Base-by-base conservation (phyloP, 2,888 invertebrate species). In the Melanargia galathea region DNA sequence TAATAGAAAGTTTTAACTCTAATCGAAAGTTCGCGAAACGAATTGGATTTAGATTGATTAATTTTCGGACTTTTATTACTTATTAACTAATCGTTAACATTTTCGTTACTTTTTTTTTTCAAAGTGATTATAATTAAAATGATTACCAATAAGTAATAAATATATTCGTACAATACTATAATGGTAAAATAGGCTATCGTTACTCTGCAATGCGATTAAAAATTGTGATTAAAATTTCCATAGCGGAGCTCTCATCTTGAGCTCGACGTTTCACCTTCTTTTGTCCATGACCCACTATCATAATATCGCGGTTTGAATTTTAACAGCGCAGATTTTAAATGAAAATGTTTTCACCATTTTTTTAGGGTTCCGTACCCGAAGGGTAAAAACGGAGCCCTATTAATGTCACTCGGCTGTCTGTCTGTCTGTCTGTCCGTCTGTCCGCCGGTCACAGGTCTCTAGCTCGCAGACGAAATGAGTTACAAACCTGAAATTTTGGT, bases 201-300 rank as follows among this genome's bases (percentile, higher is more conserved):
- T 49, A n/a, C 30, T 18, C 20, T 52, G 20, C 52, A 20, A 35
- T 52, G 13, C 20, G 18, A 35, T 52, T 35, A 48, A 55, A 45
- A 45, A 24, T 48, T 40, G 40, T 45, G 18, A 64, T 48, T 64
- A 56, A 54, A 24, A 54, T 56, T 61, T 56, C 40, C 43, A 55
- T 45, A 43, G 55, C 24, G 49, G 26, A 16, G 35, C 51, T 43
- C 20, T 18, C 61, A 48, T 61, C 61, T 54, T 38, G 38, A 13
- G 38, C 61, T 61, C 35, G 24, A 52, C 46, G 52, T 61, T 52
- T 54, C 52, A 63, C 65, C 55, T 67, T 65, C 67, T 63, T 67
- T 67, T 67, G 63, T 65, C 63, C 65, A 59, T 67, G 67, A 67
- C 67, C 67, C 61, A 65, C 60, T 63, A 67, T 67, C 49, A 33